Percentiles rank a stretch among this genome's conserved stretches.
These are phyloP conservation scores for Acanthococcus lagerstroemiae DNA, from an alignment of 2,888 invertebrate genomes.

Conservation along the genomic window DNA sequence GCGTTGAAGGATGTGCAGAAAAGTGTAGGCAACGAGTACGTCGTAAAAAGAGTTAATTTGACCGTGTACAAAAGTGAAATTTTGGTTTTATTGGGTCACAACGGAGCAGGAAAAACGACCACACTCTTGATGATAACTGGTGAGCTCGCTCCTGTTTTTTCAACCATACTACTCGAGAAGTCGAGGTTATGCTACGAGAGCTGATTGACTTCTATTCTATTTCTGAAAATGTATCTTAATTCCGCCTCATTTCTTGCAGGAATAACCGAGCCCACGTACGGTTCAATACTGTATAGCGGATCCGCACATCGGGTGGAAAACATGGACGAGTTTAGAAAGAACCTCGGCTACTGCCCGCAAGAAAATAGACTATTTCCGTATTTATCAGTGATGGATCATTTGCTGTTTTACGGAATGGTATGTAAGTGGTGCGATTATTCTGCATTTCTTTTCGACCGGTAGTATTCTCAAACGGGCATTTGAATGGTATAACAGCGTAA, in stretches of 20 bases:
- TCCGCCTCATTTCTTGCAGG: slow-evolving; percentile 38
- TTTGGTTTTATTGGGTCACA: slow-evolving; percentile 76
- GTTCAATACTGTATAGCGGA: slow-evolving; percentile 62
- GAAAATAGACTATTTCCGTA: slow-evolving; percentile 75
- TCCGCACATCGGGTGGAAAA: slow-evolving; percentile 56
- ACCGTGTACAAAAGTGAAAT: slow-evolving; percentile 74
- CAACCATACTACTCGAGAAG: slow-evolving; percentile 38
- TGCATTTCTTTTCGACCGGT: too few species aligned
- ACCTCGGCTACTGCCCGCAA: slow-evolving; percentile 80
- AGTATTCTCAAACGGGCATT: too few species aligned
- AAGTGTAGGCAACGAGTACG: slow-evolving; percentile 41
- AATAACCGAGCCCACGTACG: slow-evolving; percentile 55
- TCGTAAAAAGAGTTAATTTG: slow-evolving; percentile 59
- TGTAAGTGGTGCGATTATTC: too few species aligned
- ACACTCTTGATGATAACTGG: slow-evolving; percentile 55
- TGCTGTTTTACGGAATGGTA: slow-evolving; percentile 75
- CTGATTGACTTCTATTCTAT: slow-evolving; percentile 57
- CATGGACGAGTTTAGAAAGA: slow-evolving; percentile 53
- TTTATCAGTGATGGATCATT: slow-evolving; percentile 73
- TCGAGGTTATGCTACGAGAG: slow-evolving; percentile 47
- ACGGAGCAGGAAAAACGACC: too few species aligned
- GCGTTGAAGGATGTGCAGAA: slow-evolving; percentile 40
- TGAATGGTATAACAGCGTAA: too few species aligned
- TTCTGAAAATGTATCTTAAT: slow-evolving; percentile 18
- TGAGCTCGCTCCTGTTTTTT: slow-evolving; percentile 41